phyloP scores from a whole-genome alignment of 2,797 vertebrate genomes.

The Coendou prehensilis region DNA sequence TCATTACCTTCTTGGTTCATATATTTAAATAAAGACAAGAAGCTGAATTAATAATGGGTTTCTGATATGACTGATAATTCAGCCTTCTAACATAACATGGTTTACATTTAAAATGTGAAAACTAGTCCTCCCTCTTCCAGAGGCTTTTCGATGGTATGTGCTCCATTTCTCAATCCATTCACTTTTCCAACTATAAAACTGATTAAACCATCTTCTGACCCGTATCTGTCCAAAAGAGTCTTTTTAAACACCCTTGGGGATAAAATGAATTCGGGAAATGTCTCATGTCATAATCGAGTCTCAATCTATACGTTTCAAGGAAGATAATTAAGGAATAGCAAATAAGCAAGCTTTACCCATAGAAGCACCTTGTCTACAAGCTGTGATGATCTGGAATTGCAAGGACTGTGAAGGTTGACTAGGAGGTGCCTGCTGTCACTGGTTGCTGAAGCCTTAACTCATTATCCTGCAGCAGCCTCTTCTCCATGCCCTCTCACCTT shows the following conservation, averaged over 20 bases:
- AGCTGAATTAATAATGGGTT: not conserved
- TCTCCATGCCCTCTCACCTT: not conserved
- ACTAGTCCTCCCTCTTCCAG: not conserved
- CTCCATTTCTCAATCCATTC: not conserved
- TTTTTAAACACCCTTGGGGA: not conserved
- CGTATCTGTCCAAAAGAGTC: not conserved
- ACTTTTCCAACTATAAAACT: not conserved
- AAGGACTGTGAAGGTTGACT: accelerated
- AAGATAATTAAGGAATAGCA: not conserved
- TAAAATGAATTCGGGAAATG: not conserved
- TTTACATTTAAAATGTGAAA: not conserved
- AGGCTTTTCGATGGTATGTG: not conserved
- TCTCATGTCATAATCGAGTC: not conserved
- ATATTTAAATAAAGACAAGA: slow-evolving; percentile 6
- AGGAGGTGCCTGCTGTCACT: not conserved
- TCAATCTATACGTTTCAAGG: not conserved
- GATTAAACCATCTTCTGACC: not conserved
- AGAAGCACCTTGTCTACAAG: not conserved
- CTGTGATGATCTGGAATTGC: not conserved
- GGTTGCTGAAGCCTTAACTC: not conserved
- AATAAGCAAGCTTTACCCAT: not conserved
- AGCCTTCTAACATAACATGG: not conserved
- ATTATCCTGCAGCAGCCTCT: not conserved
- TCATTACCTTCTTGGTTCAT: not conserved
- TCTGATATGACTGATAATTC: not conserved